Conservation (phyloP, 2,797 vertebrate species). For the Cossypha dichroa region DNA sequence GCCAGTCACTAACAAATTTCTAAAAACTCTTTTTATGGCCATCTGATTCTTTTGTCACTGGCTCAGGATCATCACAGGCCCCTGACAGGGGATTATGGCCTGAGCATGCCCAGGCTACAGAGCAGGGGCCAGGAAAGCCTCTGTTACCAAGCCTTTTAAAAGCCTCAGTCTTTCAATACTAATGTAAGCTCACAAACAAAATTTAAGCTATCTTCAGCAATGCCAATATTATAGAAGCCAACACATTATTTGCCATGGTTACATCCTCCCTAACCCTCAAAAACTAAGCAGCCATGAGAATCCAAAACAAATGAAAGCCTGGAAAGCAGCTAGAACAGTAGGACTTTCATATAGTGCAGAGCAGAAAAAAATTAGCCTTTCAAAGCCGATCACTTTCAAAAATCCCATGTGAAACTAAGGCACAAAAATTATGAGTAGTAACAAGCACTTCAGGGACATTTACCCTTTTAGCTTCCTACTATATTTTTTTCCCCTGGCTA, state of each 20-base stretch:
- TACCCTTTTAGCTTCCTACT: not conserved
- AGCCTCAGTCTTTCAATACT: not conserved
- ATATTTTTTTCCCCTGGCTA: not conserved
- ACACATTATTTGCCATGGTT: not conserved
- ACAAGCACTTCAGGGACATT: not conserved
- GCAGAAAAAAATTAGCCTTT: not conserved
- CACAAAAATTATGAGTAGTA: not conserved
- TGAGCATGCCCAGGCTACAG: not conserved
- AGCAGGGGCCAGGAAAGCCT: not conserved
- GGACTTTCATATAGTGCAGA: not conserved
- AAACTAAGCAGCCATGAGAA: not conserved
- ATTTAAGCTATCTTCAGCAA: not conserved
- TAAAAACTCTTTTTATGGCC: not conserved
- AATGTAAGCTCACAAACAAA: not conserved
- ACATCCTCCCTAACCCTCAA: not conserved
- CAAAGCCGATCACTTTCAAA: not conserved
- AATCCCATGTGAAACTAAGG: not conserved
- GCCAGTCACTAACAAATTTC: not conserved
- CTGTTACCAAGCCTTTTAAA: not conserved
- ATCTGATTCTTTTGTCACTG: not conserved
- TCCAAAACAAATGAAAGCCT: constrained; percentile 4
- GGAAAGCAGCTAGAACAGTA: not conserved
- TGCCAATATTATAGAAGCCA: not conserved
- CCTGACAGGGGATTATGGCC: not conserved
- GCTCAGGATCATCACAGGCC: not conserved